Percentiles rank a stretch among this genome's conserved stretches.
phyloP scores from a whole-genome alignment of 2,797 vertebrate species.

The Acrossocheilus fasciatus region DNA sequence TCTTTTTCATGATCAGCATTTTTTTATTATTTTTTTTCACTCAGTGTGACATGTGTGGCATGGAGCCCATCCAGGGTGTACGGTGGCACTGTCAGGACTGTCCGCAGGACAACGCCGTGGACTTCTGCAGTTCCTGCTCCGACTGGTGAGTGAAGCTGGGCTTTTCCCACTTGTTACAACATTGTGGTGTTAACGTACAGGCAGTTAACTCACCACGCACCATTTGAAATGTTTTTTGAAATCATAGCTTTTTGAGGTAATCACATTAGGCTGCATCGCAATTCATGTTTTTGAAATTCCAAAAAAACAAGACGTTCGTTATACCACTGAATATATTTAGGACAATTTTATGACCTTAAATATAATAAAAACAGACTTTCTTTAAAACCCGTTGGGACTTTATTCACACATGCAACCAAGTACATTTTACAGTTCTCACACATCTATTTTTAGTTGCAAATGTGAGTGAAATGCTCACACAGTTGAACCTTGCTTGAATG shows the following conservation, averaged over 20 bases:
- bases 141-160: constrained; percentile 88
- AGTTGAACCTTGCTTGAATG: not conserved
- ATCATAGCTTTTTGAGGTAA: not conserved
- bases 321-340: too few species aligned
- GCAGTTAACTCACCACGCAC: too few species aligned
- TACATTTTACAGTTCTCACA: not conserved
- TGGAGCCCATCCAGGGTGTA: constrained; percentile 93
- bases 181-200: too few species aligned
- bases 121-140: constrained; percentile 96
- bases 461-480: not conserved
- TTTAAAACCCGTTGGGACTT: not conserved
- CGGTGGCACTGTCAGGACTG: constrained; percentile 99
- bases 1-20: not conserved
- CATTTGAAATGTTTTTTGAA: not conserved
- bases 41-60: constrained; percentile 93
- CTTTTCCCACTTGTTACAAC: not conserved
- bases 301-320: too few species aligned
- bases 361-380: too few species aligned
- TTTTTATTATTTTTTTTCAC: not conserved
- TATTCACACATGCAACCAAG: not conserved
- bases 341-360: too few species aligned
- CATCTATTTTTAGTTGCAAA: not conserved
- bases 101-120: constrained; percentile 88
- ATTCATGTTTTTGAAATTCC: too few species aligned
- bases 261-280: not conserved